Percentiles rank a stretch among this genome's conserved stretches.
Evolutionary conservation across 2,113 vertebrate genomes (phyloP).

Genomic region (Periophthalmus modestus): DNA sequence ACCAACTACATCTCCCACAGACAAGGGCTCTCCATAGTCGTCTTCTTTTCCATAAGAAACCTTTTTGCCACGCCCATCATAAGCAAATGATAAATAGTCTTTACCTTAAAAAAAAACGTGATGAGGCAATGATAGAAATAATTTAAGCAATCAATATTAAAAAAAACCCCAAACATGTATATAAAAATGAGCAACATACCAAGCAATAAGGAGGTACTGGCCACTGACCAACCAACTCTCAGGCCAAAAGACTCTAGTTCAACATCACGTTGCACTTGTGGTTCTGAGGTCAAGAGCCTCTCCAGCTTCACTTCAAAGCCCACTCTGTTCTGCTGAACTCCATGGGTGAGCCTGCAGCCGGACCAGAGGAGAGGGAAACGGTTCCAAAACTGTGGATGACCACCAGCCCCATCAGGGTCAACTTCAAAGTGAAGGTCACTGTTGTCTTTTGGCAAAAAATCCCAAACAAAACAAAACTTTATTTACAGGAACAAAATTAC

Average conservation of each 20-base stretch:
- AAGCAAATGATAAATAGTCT: conserved; percentile 84
- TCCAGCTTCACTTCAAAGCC: conserved; percentile 87
- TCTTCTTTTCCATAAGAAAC: conserved; percentile 80
- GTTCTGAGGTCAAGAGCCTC: conserved; percentile 72
- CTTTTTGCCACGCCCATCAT: conserved; percentile 81
- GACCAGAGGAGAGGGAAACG: conserved; percentile 86
- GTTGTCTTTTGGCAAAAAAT: conserved; percentile 70
- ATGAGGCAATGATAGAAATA: neutral
- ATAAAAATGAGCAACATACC: conserved; percentile 65
- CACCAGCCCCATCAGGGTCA: conserved; percentile 77
- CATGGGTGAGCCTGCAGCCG: conserved; percentile 85
- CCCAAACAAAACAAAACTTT: too few relatives aligned
- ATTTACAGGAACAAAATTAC: neutral
- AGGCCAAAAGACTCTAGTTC: conserved; percentile 69
- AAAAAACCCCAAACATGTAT: neutral
- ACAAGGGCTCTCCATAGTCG: conserved; percentile 83
- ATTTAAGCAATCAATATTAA: neutral
- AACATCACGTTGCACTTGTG: conserved; percentile 39
- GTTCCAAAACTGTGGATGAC: conserved; percentile 83
- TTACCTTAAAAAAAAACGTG: conserved; percentile 76
- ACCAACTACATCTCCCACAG: conserved; percentile 85
- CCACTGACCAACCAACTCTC: conserved; percentile 86
- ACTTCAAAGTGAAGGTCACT: conserved; percentile 87
- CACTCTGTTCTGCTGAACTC: conserved; percentile 79
- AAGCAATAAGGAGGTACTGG: conserved; percentile 78